A percentile compares a stretch with the other conserved stretches of the same genome.
Evolutionary conservation across 2,797 vertebrate species (phyloP).

Genomic region (Sebastes paucispinis): DNA sequence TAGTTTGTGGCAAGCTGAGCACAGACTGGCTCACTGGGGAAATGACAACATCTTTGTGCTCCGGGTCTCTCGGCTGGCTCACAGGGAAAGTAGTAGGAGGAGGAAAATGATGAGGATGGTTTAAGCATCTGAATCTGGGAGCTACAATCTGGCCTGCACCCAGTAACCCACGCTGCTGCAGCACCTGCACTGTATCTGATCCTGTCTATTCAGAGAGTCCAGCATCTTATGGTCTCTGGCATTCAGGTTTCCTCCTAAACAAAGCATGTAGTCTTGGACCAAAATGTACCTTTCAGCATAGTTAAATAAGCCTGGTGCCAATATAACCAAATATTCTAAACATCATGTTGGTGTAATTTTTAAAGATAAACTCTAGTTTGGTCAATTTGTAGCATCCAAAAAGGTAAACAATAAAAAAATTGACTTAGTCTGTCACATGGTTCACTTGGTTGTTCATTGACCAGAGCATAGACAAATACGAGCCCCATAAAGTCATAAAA

Average conservation of each 20-base stretch:
- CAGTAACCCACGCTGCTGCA: background rate
- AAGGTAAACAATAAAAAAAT: background rate
- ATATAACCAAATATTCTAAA: background rate
- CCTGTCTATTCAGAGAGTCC: background rate
- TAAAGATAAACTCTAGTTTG: background rate
- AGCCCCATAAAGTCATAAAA: background rate
- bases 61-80: background rate
- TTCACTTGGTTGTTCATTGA: background rate
- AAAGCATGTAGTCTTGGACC: background rate
- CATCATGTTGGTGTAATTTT: background rate
- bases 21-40: conserved; percentile 52
- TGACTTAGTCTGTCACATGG: background rate
- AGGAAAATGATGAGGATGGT: conserved; percentile 17
- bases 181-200: conserved; percentile 9
- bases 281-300: background rate
- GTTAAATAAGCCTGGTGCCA: background rate
- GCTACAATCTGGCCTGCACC: background rate
- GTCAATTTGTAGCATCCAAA: background rate
- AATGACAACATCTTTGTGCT: conserved; percentile 65
- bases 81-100: conserved; percentile 8
- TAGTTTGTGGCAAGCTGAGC: conserved; percentile 60
- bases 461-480: background rate
- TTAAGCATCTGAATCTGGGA: conserved; percentile 6
- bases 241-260: background rate
- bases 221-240: background rate